Conservation (phyloP, 2,888 invertebrate species). For the Platycheirus albimanus region DNA sequence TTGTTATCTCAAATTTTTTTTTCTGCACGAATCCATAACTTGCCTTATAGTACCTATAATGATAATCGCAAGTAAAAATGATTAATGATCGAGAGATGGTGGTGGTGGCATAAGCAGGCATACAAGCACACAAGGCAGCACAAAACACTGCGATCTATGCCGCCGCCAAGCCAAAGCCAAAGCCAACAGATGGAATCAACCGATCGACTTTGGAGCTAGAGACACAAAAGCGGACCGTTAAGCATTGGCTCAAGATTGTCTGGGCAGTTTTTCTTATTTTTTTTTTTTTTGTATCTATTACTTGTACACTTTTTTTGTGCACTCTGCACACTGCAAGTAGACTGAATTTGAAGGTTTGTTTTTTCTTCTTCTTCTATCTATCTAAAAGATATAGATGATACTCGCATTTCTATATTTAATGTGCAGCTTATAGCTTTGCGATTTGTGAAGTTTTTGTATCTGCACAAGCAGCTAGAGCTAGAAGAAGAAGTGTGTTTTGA, state of each 20-base stretch:
- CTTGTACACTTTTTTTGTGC: too few species aligned
- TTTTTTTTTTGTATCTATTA: background rate
- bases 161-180: too few species aligned
- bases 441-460: conserved; percentile 24
- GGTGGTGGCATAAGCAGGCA: background rate
- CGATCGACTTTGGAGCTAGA: conserved; percentile 57
- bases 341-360: conserved; percentile 42
- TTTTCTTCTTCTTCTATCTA: conserved; percentile 4
- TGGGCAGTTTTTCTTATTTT: conserved; percentile 10
- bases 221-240: conserved; percentile 54
- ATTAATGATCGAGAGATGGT: conserved; percentile 55
- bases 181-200: conserved; percentile 26
- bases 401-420: conserved; percentile 51
- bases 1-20: too few species aligned
- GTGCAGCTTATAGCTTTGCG: conserved; percentile 29
- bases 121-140: background rate
- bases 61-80: too few species aligned
- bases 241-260: conserved; percentile 42
- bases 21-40: too few species aligned
- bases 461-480: background rate
- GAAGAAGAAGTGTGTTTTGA: too few species aligned
- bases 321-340: background rate
- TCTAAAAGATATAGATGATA: conserved; percentile 14
- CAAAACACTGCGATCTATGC: conserved; percentile 15
- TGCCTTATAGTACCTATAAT: too few species aligned